Percentiles rank a stretch among this genome's conserved stretches.
These are phyloP conservation scores for Atopsyche davidsoni DNA, from an alignment of 1,140 invertebrate species.

Conservation along the genomic window DNA sequence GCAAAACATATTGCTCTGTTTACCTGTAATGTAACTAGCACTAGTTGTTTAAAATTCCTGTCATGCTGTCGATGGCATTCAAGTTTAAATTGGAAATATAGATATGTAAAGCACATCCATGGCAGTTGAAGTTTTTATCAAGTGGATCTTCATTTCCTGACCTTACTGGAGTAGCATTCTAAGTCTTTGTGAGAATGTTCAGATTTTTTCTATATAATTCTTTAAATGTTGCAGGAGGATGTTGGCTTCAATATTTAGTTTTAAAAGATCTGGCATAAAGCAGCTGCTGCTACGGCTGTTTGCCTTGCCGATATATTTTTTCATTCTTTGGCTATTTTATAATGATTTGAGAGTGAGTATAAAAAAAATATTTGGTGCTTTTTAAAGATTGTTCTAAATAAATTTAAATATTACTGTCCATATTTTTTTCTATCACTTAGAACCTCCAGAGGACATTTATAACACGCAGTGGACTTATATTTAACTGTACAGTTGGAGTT, in stretches of 20 bases:
- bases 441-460: constrained; percentile 68
- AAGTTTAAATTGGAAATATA: too few relatives aligned
- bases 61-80: too few relatives aligned
- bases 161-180: too few relatives aligned
- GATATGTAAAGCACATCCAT: too few relatives aligned
- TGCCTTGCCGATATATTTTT: constrained; percentile 69
- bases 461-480: constrained; percentile 70
- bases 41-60: too few relatives aligned
- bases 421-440: constrained; percentile 36
- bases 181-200: too few relatives aligned
- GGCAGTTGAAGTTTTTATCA: too few relatives aligned
- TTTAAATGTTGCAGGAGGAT: constrained; percentile 57
- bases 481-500: constrained; percentile 70
- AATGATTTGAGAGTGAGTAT: constrained; percentile 56
- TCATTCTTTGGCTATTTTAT: constrained; percentile 76
- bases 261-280: constrained; percentile 64
- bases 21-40: too few relatives aligned
- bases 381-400: not conserved
- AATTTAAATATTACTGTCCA: not conserved
- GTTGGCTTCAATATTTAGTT: constrained; percentile 68
- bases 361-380: not conserved
- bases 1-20: not conserved
- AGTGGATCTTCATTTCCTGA: too few relatives aligned
- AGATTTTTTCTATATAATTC: too few relatives aligned
- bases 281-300: constrained; percentile 69